Evolutionary conservation across 2,888 invertebrate genomes (phyloP).

Genomic region (Temnothorax unifasciatus): DNA sequence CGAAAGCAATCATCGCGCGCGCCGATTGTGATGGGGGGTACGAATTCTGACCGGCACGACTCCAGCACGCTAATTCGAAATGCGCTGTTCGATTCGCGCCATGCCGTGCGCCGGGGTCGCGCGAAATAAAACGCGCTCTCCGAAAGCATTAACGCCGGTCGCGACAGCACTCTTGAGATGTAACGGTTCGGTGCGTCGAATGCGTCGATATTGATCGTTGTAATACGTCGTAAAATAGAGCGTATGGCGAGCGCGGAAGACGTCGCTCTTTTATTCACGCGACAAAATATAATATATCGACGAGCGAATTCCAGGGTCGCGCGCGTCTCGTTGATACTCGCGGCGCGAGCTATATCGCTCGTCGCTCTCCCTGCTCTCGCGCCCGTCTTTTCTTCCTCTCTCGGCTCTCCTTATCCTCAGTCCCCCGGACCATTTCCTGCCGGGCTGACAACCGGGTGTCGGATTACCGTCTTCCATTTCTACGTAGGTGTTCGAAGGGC

Average conservation of each 20-base stretch:
- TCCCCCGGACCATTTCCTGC: slow-evolving; percentile 66
- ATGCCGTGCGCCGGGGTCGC: neutral
- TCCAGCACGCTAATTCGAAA: slow-evolving; percentile 25
- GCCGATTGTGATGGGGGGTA: slow-evolving; percentile 17
- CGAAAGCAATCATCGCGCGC: slow-evolving; percentile 52
- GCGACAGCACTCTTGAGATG: neutral
- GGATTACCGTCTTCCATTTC: slow-evolving; percentile 74
- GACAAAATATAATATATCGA: slow-evolving; percentile 39
- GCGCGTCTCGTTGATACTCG: neutral
- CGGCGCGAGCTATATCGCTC: slow-evolving; percentile 49
- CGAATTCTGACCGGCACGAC: neutral
- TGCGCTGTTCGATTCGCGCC: slow-evolving; percentile 23
- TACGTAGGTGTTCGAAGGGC: slow-evolving; percentile 66
- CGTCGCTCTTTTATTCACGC: slow-evolving; percentile 12
- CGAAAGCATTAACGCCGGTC: slow-evolving; percentile 11
- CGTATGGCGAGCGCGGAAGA: neutral
- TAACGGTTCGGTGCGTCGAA: neutral
- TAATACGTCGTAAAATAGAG: slow-evolving; percentile 29
- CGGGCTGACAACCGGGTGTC: slow-evolving; percentile 73
- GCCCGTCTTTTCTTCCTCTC: slow-evolving; percentile 54
- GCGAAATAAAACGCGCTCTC: slow-evolving; percentile 14
- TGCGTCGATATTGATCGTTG: slow-evolving; percentile 11
- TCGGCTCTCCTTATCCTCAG: slow-evolving; percentile 60
- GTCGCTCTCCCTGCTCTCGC: slow-evolving; percentile 44
- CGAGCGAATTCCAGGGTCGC: slow-evolving; percentile 21